These are phyloP conservation scores for Dromius quadrimaculatus DNA, from an alignment of 2,888 invertebrate species.

Conservation along the genomic window DNA sequence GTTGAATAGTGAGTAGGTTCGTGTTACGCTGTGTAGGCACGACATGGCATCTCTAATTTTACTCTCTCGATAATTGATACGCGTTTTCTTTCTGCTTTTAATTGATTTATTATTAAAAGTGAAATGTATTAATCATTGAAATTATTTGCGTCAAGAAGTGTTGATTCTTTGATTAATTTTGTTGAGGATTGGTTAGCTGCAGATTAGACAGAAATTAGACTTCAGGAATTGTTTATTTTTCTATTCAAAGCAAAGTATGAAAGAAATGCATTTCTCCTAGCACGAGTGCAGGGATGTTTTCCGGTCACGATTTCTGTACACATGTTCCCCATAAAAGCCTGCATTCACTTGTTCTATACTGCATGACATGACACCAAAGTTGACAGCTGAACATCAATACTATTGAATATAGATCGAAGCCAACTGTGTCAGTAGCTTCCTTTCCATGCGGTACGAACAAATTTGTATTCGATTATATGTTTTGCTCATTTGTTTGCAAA, in stretches of 20 bases:
- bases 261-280: background rate
- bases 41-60: slow-evolving; percentile 4
- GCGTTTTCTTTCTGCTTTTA: slow-evolving; percentile 27
- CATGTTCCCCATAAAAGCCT: background rate
- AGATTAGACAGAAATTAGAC: no score
- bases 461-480: slow-evolving; percentile 17
- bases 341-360: background rate
- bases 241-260: background rate
- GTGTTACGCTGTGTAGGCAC: slow-evolving; percentile 3
- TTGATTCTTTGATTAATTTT: no score
- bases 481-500: slow-evolving; percentile 18
- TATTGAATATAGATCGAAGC: slow-evolving; percentile 5
- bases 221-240: no score
- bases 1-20: background rate
- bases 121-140: slow-evolving; percentile 26
- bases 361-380: slow-evolving; percentile 5
- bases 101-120: slow-evolving; percentile 35
- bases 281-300: slow-evolving; percentile 12
- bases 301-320: slow-evolving; percentile 24
- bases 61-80: slow-evolving; percentile 48
- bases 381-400: background rate
- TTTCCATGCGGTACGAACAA: background rate
- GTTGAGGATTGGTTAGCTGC: no score
- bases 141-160: background rate
- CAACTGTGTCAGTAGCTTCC: slow-evolving; percentile 13